Percentiles rank a stretch among this genome's conserved stretches.
These are phyloP conservation scores for Leucophenga varia DNA, from an alignment of 1,140 invertebrate species.

Conservation along the genomic window DNA sequence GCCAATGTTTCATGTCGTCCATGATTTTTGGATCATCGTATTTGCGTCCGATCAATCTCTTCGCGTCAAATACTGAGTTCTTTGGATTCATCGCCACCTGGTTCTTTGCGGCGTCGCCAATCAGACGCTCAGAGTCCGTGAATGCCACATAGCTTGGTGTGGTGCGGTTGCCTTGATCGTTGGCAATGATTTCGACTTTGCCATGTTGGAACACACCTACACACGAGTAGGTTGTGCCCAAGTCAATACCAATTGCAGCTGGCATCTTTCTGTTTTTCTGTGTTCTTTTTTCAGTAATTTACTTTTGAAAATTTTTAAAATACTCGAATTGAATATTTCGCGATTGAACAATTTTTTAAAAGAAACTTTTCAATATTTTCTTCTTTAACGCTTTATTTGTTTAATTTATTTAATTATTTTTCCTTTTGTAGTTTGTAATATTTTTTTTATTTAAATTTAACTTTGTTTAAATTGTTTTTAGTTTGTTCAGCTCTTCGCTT, in stretches of 20 bases:
- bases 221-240: constrained; percentile 79
- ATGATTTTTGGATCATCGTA: constrained; percentile 72
- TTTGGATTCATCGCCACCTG: constrained; percentile 76
- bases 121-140: constrained; percentile 81
- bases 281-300: constrained; percentile 9
- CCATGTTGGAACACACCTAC: constrained; percentile 80
- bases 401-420: no score
- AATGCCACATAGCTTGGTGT: constrained; percentile 91
- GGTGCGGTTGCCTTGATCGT: constrained; percentile 88
- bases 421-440: neutral
- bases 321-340: no score
- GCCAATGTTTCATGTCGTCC: constrained; percentile 75
- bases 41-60: constrained; percentile 67
- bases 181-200: constrained; percentile 89
- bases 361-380: no score
- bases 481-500: constrained; percentile 1
- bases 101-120: constrained; percentile 82
- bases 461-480: constrained; percentile 3
- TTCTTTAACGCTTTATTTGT: no score
- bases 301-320: no score
- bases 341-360: no score
- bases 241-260: constrained; percentile 73
- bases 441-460: neutral
- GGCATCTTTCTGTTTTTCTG: constrained; percentile 55
- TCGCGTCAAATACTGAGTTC: constrained; percentile 79